Evolutionary conservation across 2,797 vertebrate species (phyloP).

Genomic region (Paedocypris micromegethes): DNA sequence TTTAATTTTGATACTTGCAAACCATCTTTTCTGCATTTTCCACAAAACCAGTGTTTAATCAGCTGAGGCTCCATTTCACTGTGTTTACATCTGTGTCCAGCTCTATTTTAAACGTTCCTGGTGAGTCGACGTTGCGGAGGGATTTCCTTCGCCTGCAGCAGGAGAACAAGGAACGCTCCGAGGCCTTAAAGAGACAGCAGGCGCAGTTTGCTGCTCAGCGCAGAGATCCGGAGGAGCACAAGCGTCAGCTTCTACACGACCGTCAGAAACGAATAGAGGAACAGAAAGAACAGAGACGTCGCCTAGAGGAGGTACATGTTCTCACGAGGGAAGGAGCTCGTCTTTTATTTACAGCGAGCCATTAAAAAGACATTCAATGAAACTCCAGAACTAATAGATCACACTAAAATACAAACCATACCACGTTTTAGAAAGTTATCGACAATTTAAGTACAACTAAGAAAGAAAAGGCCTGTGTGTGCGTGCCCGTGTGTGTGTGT

Average conservation of each 20-base stretch:
- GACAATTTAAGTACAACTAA: no score
- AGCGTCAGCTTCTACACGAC: slow-evolving; percentile 84
- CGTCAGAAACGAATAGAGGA: slow-evolving; percentile 87
- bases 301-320: slow-evolving; percentile 78
- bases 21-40: not conserved
- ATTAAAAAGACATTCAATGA: no score
- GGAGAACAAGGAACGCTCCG: slow-evolving; percentile 86
- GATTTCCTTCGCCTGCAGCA: slow-evolving; percentile 90
- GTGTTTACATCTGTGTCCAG: slow-evolving; percentile 54
- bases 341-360: no score
- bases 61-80: not conserved
- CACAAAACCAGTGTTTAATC: not conserved
- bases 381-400: no score
- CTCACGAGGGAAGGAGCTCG: not conserved
- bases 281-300: slow-evolving; percentile 87
- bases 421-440: no score
- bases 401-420: no score
- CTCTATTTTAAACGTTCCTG: slow-evolving; percentile 89
- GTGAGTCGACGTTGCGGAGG: slow-evolving; percentile 84
- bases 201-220: slow-evolving; percentile 81
- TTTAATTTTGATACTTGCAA: not conserved
- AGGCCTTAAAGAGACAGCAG: slow-evolving; percentile 82
- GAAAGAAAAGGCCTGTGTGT: no score
- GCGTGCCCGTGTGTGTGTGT: no score
- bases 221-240: slow-evolving; percentile 84